A percentile compares a stretch with the other conserved stretches of the same genome.
Evolutionary conservation across 2,113 vertebrate genomes (phyloP).

Genomic region (Chinchilla lanigera): DNA sequence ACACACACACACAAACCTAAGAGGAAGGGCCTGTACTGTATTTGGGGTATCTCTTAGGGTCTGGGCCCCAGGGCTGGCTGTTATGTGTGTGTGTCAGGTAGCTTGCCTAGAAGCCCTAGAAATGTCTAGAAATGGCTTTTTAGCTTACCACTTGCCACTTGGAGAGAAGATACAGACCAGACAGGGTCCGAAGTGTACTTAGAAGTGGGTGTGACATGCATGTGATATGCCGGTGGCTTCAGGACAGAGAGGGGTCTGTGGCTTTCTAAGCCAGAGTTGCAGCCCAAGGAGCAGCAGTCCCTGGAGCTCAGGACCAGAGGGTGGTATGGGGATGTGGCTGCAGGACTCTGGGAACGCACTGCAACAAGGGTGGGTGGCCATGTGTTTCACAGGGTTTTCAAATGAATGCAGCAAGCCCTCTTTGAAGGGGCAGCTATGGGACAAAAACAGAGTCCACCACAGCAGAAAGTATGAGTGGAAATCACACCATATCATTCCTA

Average conservation of each 20-base stretch:
- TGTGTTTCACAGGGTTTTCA: background rate
- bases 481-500: background rate
- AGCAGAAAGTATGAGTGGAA: background rate
- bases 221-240: fast-evolving
- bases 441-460: background rate
- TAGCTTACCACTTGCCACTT: background rate
- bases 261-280: background rate
- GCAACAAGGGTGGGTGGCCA: background rate
- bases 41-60: background rate
- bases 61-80: background rate
- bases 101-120: background rate
- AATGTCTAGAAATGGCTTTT: background rate
- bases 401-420: background rate
- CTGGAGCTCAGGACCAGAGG: background rate
- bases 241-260: background rate
- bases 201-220: background rate
- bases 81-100: too few relatives aligned
- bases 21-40: background rate
- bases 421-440: background rate
- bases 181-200: background rate
- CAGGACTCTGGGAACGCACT: background rate
- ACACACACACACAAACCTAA: background rate
- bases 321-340: fast-evolving
- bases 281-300: background rate
- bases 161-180: background rate